Base-by-base conservation (phyloP, 2,888 invertebrate species). In the Apamea anceps region DNA sequence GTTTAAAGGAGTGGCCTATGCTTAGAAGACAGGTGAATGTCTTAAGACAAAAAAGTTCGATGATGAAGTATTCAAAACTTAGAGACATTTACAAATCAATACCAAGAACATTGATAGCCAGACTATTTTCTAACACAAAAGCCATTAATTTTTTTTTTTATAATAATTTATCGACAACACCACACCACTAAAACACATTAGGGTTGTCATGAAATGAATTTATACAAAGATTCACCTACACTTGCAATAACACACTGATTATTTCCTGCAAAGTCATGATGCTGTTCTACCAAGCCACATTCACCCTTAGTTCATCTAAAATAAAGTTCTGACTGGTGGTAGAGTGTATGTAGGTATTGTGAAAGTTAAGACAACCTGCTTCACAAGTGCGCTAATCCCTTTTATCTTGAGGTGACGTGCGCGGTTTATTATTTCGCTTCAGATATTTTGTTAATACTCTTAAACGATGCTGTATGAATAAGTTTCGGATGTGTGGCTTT, bases 341-440 rank as follows among this genome's bases (percentile, higher is more conserved):
- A 77, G 76, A 85, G 65, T 68, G 71, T 77, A 78, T 32, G 51
- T 72, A 82, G 57, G 81, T 86, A 21, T 77, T 76, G 10, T 79
- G 72, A 81, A 91, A 91, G 92, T 93, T 93, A 92, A 93, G 92
- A 88, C 89, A 96, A 95, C 94, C 95, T 95, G 95, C 93, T 95
- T 94, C 95, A 93, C 93, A 94, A 94, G 91, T 94, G 92, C 93
- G 94, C 93, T 94, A 94, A 95, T 94, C 94, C 94, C 94, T 95
- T 96, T 96, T 96, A 96, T 96, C 96, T 96, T 93, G 94, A 96
- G 95, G 96, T 95, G 96, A 95, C 95, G 95, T 93, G 92, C 91
- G 94, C 91, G 95, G 95, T 95, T 95, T 95, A 95, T 96, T 95
- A 96, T 96, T 95, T 95, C 94, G 94, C 92, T 90, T 93, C 94